Conservation (phyloP, 2,888 invertebrate species). For the Rhyacophila evoluta region DNA sequence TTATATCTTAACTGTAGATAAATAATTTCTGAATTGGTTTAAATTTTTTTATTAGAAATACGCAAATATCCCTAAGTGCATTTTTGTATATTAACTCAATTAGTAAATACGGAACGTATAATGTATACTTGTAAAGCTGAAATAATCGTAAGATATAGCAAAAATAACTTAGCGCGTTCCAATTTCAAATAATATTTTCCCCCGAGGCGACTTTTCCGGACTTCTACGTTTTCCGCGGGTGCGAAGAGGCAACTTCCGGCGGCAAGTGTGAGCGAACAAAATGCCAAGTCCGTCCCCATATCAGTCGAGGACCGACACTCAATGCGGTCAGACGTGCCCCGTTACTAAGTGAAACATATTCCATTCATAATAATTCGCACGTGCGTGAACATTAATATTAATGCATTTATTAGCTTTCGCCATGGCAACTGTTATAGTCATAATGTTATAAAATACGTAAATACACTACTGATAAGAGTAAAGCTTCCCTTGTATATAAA, state of each 20-base stretch:
- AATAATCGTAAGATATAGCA: background rate
- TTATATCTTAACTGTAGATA: too few relatives aligned
- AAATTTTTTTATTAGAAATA: too few relatives aligned
- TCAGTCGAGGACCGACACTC: background rate
- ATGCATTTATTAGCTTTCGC: background rate
- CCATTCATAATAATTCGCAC: constrained; percentile 10
- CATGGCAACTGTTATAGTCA: too few relatives aligned
- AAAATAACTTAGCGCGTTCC: background rate
- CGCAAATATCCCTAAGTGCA: too few relatives aligned
- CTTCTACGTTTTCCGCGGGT: background rate
- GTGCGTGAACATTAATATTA: constrained; percentile 13
- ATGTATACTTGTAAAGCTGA: background rate
- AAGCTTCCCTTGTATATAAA: background rate
- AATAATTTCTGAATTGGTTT: too few relatives aligned
- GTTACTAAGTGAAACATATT: background rate
- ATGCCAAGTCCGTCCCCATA: background rate
- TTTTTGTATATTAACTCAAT: background rate
- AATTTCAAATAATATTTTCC: background rate
- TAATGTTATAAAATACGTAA: background rate
- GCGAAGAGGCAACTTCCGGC: constrained; percentile 5
- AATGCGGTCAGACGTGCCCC: background rate
- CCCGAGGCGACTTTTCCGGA: background rate
- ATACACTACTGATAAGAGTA: background rate
- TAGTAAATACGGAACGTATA: background rate
- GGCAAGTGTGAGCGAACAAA: constrained; percentile 1